Evolutionary conservation across 2,113 vertebrate genomes (phyloP), one percentile per base, ranked within the genome.

Genomic region (Phrynocephalus versicolor): DNA sequence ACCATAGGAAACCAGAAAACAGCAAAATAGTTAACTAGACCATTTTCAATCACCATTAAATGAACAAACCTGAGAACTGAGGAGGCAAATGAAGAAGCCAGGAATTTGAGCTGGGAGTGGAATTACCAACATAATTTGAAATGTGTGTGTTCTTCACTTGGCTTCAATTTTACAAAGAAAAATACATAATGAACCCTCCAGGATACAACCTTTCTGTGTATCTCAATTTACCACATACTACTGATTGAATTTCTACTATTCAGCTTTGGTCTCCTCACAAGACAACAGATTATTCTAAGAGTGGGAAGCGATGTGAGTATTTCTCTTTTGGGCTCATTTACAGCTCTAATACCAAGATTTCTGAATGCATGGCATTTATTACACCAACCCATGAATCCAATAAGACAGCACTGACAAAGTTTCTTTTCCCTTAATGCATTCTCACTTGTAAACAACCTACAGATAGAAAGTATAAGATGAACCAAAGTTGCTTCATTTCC

Each of bases 261-360:
- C 83, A 88, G 71, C 79, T 86, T 37, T 60, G n/a, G 55, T 39
- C 16, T 92, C 14, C 81, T 83, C 75, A 55, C 78, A 83, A 89
- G 89, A 62, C 55, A 77, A 70, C 64, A 87, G 82, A 67, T 33
- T 79, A 71, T 90, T 87, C 88, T 57, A 85, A 64, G 30, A 76
- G 55, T n/a, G 39, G 30, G 83, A 88, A 85, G 57, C 35, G 60
- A 75, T 71, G 15, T 0, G 0, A 89, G 35, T 19, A 58, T 88
- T 87, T 57, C 83, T 85, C 85, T 82, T 85, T 41, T 89, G 65
- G 83, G 69, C 76, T 91, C 86, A 87, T 88, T 89, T 64, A 91
- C 30, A 19, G 72, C 5, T 58, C 58, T 78, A 75, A 2, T 58
- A 82, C 64, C 65, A 82, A 35, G 23, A 72, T 64, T 72, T 35